Evolutionary conservation across 1,140 invertebrate species (phyloP).

Genomic region (Macrocentrus cingulum): DNA sequence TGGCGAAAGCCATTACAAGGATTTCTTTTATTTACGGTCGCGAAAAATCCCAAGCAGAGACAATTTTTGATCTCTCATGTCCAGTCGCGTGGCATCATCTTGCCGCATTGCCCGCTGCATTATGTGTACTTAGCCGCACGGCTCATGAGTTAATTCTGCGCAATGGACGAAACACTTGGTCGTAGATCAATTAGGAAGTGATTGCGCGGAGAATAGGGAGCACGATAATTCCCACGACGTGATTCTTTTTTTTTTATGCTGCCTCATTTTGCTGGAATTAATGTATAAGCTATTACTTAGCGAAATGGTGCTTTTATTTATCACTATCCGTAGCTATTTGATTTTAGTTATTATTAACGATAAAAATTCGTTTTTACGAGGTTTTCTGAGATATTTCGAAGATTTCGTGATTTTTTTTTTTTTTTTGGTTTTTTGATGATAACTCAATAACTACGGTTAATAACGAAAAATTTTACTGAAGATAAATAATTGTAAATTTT

Average conservation of each 20-base stretch:
- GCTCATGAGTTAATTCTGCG: conserved; percentile 27
- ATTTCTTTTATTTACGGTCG: conserved; percentile 59
- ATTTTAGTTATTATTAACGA: too few species aligned
- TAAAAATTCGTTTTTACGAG: too few species aligned
- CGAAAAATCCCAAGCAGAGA: conserved; percentile 41
- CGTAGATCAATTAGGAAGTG: conserved; percentile 56
- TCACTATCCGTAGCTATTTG: too few species aligned
- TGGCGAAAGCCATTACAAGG: conserved; percentile 55
- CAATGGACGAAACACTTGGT: conserved; percentile 48
- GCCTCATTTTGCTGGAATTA: conserved; percentile 1
- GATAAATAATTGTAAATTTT: too few species aligned
- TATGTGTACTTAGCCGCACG: conserved; percentile 15
- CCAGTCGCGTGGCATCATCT: conserved; percentile 17
- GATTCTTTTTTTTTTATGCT: conserved; percentile 1
- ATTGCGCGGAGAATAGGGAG: conserved; percentile 17
- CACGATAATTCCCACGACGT: conserved; percentile 14
- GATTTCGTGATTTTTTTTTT: too few species aligned
- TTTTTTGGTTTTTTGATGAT: too few species aligned
- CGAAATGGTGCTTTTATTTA: too few species aligned
- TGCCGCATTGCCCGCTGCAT: conserved; percentile 8
- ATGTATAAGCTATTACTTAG: neutral
- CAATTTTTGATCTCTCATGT: conserved; percentile 12
- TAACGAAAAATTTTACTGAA: too few species aligned
- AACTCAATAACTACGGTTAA: too few species aligned
- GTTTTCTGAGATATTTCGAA: neutral